Conservation (phyloP, 2,888 invertebrate genomes). For the Tigriopus californicus region DNA sequence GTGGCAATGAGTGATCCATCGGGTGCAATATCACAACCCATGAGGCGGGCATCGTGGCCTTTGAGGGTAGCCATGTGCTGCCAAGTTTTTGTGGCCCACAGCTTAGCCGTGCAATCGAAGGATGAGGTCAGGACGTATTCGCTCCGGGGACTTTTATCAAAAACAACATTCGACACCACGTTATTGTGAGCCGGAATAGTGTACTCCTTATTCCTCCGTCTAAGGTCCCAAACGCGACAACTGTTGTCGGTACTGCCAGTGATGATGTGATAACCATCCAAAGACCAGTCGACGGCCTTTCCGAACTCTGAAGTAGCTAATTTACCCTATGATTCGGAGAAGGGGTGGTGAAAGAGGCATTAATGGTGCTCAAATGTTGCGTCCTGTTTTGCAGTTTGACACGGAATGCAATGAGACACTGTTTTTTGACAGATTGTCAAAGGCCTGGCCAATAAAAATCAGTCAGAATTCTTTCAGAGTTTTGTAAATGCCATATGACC, state of each 20-base stretch:
- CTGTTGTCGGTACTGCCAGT: slow-evolving; percentile 88
- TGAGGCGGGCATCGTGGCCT: slow-evolving; percentile 94
- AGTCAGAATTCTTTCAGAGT: too few relatives aligned
- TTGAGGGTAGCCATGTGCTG: slow-evolving; percentile 84
- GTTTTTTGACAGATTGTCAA: too few relatives aligned
- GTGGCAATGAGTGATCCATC: slow-evolving; percentile 83
- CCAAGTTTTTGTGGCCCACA: slow-evolving; percentile 94
- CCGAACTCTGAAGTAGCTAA: too few relatives aligned
- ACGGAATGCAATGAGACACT: too few relatives aligned
- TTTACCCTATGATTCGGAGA: too few relatives aligned
- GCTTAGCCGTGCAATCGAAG: slow-evolving; percentile 77
- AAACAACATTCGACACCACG: slow-evolving; percentile 66
- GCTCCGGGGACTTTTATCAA: slow-evolving; percentile 55
- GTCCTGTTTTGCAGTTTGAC: too few relatives aligned
- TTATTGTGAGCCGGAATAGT: slow-evolving; percentile 92
- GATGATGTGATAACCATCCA: slow-evolving; percentile 41
- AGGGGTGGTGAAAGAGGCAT: too few relatives aligned
- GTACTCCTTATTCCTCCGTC: slow-evolving; percentile 65
- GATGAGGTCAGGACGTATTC: slow-evolving; percentile 78
- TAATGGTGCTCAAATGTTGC: too few relatives aligned
- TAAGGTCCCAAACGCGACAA: slow-evolving; percentile 81
- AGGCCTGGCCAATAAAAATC: too few relatives aligned
- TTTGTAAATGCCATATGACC: too few relatives aligned
- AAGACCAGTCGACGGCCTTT: slow-evolving; percentile 20
- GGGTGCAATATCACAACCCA: slow-evolving; percentile 69